Conservation (phyloP, 2,113 vertebrate species). For the Larimichthys crocea region DNA sequence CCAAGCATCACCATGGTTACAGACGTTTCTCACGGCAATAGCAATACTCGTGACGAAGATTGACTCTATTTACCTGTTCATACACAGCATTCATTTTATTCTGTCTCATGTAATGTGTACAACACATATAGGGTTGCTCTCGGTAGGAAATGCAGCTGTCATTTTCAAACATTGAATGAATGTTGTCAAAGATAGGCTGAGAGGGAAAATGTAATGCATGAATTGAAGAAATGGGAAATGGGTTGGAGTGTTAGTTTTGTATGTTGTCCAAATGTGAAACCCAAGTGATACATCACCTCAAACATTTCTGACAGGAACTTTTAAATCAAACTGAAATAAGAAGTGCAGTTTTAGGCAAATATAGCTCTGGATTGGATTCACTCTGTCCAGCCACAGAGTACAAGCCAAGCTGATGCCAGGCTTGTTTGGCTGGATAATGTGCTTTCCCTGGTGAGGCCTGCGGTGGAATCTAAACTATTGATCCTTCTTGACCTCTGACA, state of each 20-base stretch:
- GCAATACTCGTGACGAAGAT: not conserved
- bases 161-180: not conserved
- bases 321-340: not conserved
- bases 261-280: not conserved
- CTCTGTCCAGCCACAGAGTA: not conserved
- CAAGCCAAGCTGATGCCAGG: not conserved
- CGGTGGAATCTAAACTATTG: constrained; percentile 5
- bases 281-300: not conserved
- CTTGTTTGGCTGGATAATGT: constrained; percentile 17
- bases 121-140: not conserved
- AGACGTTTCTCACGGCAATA: not conserved
- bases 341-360: constrained; percentile 9
- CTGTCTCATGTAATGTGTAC: not conserved
- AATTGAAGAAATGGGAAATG: too few relatives aligned
- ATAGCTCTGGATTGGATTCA: not conserved
- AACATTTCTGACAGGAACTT: not conserved
- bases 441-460: not conserved
- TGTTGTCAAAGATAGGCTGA: not conserved
- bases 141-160: not conserved
- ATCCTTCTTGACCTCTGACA: constrained; percentile 26
- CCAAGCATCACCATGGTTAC: not conserved
- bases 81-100: not conserved
- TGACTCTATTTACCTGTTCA: not conserved
- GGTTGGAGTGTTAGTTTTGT: not conserved
- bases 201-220: not conserved